Evolutionary conservation across 2,797 vertebrate species (phyloP).

Genomic region (Notolabrus celidotus): DNA sequence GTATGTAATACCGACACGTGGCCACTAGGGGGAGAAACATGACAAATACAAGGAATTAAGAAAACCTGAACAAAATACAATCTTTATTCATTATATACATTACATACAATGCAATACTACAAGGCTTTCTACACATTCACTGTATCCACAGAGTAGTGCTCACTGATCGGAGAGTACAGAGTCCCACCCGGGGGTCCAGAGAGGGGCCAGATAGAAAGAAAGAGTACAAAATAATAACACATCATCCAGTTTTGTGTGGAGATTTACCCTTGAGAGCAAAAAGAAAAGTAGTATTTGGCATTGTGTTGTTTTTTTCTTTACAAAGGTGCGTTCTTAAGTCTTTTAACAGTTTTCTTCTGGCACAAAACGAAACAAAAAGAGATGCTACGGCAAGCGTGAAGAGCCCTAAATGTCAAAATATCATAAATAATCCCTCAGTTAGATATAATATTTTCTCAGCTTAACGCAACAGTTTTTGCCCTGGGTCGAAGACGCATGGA

Average conservation of each 20-base stretch:
- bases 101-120: conserved; percentile 96
- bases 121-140: conserved; percentile 87
- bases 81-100: conserved; percentile 98
- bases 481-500: not conserved
- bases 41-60: conserved; percentile 73
- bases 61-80: conserved; percentile 99
- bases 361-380: conserved; percentile 48
- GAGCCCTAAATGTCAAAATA: conserved; percentile 31
- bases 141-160: conserved; percentile 88
- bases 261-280: conserved; percentile 49
- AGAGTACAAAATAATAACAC: conserved; percentile 8
- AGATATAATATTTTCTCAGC: not conserved
- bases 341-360: conserved; percentile 49
- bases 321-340: conserved; percentile 66
- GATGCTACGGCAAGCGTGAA: conserved; percentile 43
- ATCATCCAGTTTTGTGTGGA: conserved; percentile 31
- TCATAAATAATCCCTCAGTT: conserved; percentile 19
- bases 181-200: conserved; percentile 53
- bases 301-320: conserved; percentile 47
- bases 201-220: conserved; percentile 21
- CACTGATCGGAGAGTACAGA: conserved; percentile 78
- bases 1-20: not conserved
- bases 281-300: conserved; percentile 77
- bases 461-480: not conserved
- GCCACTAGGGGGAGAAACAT: conserved; percentile 32